phyloP scores from a whole-genome alignment of 2,888 invertebrate species.

The Nowickia ferox region DNA sequence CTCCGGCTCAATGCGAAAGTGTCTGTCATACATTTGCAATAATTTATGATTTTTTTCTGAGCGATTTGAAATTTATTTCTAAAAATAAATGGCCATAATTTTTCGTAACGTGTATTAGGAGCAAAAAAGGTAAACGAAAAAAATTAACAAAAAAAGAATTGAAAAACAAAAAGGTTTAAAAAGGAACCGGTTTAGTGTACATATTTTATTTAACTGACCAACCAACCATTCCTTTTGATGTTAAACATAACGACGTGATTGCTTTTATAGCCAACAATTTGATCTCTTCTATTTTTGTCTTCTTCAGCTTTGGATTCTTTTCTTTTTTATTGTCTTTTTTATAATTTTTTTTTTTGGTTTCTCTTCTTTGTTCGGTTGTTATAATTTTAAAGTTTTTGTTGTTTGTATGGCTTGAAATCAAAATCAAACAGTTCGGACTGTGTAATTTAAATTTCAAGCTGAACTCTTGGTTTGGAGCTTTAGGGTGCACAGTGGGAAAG shows the following conservation, averaged over 20 bases:
- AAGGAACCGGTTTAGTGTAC: conserved; percentile 53
- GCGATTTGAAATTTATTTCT: conserved; percentile 43
- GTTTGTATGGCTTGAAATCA: conserved; percentile 37
- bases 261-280: conserved; percentile 72
- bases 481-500: too few relatives aligned
- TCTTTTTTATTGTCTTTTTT: conserved; percentile 20
- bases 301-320: conserved; percentile 55
- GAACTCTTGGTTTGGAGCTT: background rate
- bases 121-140: conserved; percentile 7
- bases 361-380: conserved; percentile 46
- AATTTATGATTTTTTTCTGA: conserved; percentile 51
- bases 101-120: conserved; percentile 63
- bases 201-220: conserved; percentile 60
- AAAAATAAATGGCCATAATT: conserved; percentile 57
- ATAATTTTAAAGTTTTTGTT: conserved; percentile 52
- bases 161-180: conserved; percentile 9
- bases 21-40: conserved; percentile 47
- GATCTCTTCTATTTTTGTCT: conserved; percentile 71
- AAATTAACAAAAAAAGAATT: conserved; percentile 18
- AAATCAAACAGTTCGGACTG: conserved; percentile 37
- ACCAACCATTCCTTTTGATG: conserved; percentile 57
- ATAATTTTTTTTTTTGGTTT: conserved; percentile 12
- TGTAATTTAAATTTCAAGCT: background rate
- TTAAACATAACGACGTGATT: conserved; percentile 64
- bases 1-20: conserved; percentile 26